phyloP scores from a whole-genome alignment of 2,888 invertebrate species.

The Drosophila mayaguana region DNA sequence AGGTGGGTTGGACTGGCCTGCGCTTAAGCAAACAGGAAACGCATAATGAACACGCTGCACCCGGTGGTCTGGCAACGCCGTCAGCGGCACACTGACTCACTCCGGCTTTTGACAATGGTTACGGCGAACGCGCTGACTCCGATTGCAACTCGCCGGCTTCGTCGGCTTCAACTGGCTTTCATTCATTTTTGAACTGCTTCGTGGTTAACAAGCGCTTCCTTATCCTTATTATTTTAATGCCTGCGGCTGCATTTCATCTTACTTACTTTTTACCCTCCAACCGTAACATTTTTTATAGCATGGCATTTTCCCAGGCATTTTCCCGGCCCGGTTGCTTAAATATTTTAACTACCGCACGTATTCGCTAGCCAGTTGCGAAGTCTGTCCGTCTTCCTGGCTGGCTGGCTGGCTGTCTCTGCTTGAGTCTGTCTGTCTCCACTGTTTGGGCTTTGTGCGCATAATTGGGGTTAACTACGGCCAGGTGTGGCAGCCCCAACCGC shows the following conservation, averaged over 20 bases:
- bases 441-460: constrained; percentile 66
- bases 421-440: constrained; percentile 15
- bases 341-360: constrained; percentile 68
- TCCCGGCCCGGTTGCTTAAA: constrained; percentile 62
- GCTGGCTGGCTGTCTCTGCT: constrained; percentile 1
- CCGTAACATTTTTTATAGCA: constrained; percentile 25
- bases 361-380: constrained; percentile 43
- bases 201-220: constrained; percentile 81
- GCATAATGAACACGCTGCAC: constrained; percentile 74
- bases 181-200: constrained; percentile 77
- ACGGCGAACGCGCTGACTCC: constrained; percentile 3
- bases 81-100: constrained; percentile 61
- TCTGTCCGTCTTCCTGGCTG: background rate
- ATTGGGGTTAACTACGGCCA: constrained; percentile 81
- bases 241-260: constrained; percentile 80
- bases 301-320: constrained; percentile 51
- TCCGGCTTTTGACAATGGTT: constrained; percentile 28
- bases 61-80: constrained; percentile 52
- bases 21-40: constrained; percentile 78
- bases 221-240: constrained; percentile 83
- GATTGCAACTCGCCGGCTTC: background rate
- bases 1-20: constrained; percentile 27
- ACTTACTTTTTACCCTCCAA: constrained; percentile 55
- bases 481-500: constrained; percentile 49
- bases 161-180: constrained; percentile 47